These are phyloP conservation scores for Craterocephalus amniculus DNA, from an alignment of 2,797 vertebrate species.

Conservation along the genomic window DNA sequence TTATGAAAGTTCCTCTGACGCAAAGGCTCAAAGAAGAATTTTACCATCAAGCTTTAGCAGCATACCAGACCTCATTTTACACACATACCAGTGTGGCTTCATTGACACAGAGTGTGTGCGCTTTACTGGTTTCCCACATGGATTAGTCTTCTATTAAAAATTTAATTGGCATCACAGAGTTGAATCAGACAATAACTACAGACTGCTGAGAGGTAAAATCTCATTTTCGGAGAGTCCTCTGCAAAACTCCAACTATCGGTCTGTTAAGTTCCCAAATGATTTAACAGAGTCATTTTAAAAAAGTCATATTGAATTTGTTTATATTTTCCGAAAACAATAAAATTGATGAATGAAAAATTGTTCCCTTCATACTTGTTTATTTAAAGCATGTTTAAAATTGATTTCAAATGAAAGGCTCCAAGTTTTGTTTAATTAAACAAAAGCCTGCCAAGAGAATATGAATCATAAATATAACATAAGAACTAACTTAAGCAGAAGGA, in stretches of 20 bases:
- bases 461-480: too few species aligned
- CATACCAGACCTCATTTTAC: neutral
- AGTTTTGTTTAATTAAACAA: neutral
- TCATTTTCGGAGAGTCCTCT: neutral
- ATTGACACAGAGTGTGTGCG: neutral
- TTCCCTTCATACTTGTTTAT: too few species aligned
- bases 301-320: neutral
- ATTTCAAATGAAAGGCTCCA: too few species aligned
- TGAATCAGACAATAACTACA: neutral
- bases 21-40: neutral
- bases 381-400: too few species aligned
- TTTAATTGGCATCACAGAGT: neutral
- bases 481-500: neutral
- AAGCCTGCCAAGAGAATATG: too few species aligned
- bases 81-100: neutral
- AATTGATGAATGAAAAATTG: neutral
- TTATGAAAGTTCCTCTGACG: neutral
- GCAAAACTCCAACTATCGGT: neutral
- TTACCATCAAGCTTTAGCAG: neutral
- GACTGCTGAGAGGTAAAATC: neutral
- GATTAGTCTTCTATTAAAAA: neutral
- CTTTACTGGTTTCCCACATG: neutral
- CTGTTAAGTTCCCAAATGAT: neutral
- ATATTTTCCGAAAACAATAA: neutral
- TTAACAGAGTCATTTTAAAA: too few species aligned